phyloP scores from a whole-genome alignment of 1,140 invertebrate species.

The Trichonephila inaurata region DNA sequence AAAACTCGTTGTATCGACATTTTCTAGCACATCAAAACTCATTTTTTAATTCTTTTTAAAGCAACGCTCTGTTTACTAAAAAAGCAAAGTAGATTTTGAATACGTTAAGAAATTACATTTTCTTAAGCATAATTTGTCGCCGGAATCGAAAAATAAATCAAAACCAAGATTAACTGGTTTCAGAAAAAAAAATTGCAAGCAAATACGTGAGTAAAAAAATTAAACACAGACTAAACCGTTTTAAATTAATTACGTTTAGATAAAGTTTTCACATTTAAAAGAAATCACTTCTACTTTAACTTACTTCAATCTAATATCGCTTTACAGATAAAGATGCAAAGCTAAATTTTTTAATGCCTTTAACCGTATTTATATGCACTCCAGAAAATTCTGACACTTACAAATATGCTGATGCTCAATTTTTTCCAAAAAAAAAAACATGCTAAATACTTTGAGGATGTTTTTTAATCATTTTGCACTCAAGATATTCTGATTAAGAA shows the following conservation, averaged over 20 bases:
- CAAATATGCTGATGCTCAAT: slow-evolving; percentile 5
- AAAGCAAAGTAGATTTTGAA: no score
- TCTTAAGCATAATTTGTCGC: no score
- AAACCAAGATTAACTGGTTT: no score
- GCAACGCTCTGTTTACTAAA: no score
- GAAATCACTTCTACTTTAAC: neutral
- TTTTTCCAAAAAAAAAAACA: slow-evolving; percentile 9
- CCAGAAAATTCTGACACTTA: neutral
- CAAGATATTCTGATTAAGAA: neutral
- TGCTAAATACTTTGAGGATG: neutral
- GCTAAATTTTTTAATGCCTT: neutral
- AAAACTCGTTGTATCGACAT: no score
- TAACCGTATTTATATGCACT: neutral
- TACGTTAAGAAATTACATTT: no score
- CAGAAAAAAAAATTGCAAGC: no score
- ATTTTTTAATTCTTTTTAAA: no score
- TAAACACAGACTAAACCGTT: neutral
- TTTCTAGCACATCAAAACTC: no score
- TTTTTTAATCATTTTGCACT: slow-evolving; percentile 21
- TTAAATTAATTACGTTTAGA: slow-evolving; percentile 1
- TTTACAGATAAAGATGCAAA: neutral
- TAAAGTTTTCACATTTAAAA: neutral
- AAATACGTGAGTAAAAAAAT: no score
- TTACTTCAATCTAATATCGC: neutral
- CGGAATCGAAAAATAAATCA: no score